phyloP scores from a whole-genome alignment of 2,113 vertebrate genomes.

The Lasiurus cinereus region DNA sequence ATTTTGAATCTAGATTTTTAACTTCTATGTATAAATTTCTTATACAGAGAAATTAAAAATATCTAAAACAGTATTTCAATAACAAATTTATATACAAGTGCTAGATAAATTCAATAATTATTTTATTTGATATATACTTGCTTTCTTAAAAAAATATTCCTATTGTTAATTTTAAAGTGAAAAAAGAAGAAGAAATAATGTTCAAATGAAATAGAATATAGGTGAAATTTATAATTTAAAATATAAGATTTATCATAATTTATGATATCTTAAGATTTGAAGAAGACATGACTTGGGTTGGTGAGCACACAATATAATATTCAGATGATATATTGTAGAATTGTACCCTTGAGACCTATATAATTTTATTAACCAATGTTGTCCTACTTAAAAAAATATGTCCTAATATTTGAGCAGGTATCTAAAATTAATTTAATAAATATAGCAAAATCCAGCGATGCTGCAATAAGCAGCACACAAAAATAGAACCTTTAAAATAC shows the following conservation, averaged over 20 bases:
- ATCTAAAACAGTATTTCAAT: not conserved
- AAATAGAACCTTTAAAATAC: not conserved
- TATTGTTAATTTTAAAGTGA: constrained; percentile 25
- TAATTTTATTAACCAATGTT: not conserved
- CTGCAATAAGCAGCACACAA: not conserved
- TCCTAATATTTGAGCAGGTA: not conserved
- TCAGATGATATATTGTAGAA: not conserved
- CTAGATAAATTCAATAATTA: not conserved
- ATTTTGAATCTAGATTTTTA: not conserved
- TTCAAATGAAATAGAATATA: not conserved
- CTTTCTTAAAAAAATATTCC: not conserved
- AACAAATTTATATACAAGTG: not conserved
- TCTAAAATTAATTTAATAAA: not conserved
- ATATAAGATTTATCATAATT: not conserved
- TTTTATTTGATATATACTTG: not conserved
- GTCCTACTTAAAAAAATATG: not conserved
- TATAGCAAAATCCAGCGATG: not conserved
- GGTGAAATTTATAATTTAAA: not conserved
- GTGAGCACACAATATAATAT: not conserved
- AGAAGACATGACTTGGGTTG: not conserved
- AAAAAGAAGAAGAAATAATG: not conserved
- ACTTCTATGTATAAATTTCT: not conserved
- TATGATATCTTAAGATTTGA: not conserved
- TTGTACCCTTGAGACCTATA: not conserved
- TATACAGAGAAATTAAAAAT: not conserved